These are phyloP conservation scores for Kradibia gibbosae DNA, from an alignment of 1,140 invertebrate species.

Conservation along the genomic window DNA sequence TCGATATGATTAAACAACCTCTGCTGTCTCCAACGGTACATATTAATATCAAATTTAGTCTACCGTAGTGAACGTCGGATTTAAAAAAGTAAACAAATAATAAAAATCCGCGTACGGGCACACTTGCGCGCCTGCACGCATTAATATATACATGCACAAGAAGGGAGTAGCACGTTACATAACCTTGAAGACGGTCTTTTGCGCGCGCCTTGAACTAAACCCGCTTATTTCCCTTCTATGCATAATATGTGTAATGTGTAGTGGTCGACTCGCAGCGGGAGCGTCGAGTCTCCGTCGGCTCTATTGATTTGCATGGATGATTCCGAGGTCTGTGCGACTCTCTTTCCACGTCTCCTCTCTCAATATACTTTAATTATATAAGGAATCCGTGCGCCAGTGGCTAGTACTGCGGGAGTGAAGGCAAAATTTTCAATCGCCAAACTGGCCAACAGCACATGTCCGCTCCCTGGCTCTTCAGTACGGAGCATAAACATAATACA, in stretches of 20 bases:
- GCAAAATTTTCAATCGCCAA: conserved; percentile 13
- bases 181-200: conserved; percentile 49
- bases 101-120: not conserved
- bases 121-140: not conserved
- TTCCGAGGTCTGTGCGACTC: conserved; percentile 24
- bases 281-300: conserved; percentile 5
- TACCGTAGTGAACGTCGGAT: not conserved
- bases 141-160: not conserved
- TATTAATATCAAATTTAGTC: not conserved
- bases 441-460: not conserved
- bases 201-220: conserved; percentile 39
- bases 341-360: not conserved
- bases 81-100: conserved; percentile 32
- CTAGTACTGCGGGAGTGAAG: not conserved
- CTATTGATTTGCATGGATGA: conserved; percentile 44
- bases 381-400: conserved; percentile 31
- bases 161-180: conserved; percentile 48
- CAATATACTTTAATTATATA: conserved; percentile 41
- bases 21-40: conserved; percentile 45
- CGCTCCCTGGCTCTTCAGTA: conserved; percentile 1
- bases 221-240: conserved; percentile 35
- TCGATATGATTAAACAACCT: conserved; percentile 50
- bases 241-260: conserved; percentile 34
- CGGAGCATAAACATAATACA: conserved; percentile 21
- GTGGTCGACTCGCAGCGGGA: conserved; percentile 19